Evolutionary conservation across 2,797 vertebrate species (phyloP), one percentile per base, ranked within the genome.

Genomic region (Sebastes iracundus): DNA sequence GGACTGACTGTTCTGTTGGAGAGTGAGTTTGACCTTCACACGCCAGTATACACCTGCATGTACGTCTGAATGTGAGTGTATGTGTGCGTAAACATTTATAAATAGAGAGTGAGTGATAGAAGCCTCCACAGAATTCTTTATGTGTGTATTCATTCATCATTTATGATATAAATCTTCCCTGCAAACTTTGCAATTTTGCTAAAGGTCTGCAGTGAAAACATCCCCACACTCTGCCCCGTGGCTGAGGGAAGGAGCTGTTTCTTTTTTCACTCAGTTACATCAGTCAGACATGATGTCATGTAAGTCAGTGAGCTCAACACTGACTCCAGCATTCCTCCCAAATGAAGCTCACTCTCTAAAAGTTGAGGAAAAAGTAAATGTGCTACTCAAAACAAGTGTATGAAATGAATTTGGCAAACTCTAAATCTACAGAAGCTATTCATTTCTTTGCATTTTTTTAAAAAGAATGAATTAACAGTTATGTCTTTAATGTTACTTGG

Each of bases 191-290:
- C 42, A 46, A 7, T 20, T 46, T 18, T 46, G 16, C 42, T 46
- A 46, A 18, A 46, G 42, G 30, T n/a, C 60, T 32, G 33, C 22
- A 7, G 7, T 27, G 38, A 64, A 64, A 55, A 27, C 63, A 12
- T 23, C 63, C 1, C 52, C 0, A 1, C 18, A 4, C 6, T 11
- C 18, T 22, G 23, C 10, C 18, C 10, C 12, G 20, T 3, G 68
- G 12, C 55, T 38, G 67, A 61, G 16, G 18, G 28, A 75, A 35
- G 8, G 60, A 20, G 16, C 11, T 0, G n/a, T 20, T 56, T n/a
- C 61, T 49, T 75, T 35, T 76, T 84, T 66, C 66, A 55, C n/a
- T n/a, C 12, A 0, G 62, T 81, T 72, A 33, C 70, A 33, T 83
- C 83, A 79, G 60, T 46, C 53, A 11, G 42, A 55, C 7, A 18